phyloP scores from a whole-genome alignment of 1,140 invertebrate species.

The Drosophila biarmipes region DNA sequence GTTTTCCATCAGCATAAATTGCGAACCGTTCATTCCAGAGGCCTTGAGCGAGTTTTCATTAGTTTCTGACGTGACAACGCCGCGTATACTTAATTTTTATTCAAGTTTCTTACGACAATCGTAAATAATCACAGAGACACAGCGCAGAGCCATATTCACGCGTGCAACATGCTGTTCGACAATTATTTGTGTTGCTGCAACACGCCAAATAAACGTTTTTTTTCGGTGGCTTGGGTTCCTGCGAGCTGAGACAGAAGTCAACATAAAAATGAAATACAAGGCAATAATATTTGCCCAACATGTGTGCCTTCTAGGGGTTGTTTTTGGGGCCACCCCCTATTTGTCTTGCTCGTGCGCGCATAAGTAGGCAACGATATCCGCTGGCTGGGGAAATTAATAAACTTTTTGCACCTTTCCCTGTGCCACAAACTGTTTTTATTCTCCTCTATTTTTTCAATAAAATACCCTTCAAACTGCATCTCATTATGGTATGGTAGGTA shows the following conservation, averaged over 20 bases:
- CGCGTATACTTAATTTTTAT: constrained; percentile 51
- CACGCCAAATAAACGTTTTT: constrained; percentile 77
- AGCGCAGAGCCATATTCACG: constrained; percentile 12
- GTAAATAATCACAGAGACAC: constrained; percentile 62
- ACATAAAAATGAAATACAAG: constrained; percentile 80
- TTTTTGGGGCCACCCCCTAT: constrained; percentile 3
- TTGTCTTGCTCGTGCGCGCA: constrained; percentile 36
- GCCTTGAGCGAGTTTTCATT: constrained; percentile 36
- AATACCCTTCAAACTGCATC: constrained; percentile 38
- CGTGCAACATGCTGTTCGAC: constrained; percentile 77
- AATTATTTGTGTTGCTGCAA: constrained; percentile 81
- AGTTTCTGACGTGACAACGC: constrained; percentile 47
- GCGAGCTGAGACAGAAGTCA: constrained; percentile 63
- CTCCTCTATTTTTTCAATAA: constrained; percentile 43
- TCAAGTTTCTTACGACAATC: constrained; percentile 62
- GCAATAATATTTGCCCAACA: constrained; percentile 76
- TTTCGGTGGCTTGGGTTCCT: constrained; percentile 11
- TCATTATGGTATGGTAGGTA: constrained; percentile 59
- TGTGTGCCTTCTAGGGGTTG: constrained; percentile 31
- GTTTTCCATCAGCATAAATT: constrained; percentile 59
- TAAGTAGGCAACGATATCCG: constrained; percentile 61
- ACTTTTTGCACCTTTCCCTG: constrained; percentile 26
- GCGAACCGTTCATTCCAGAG: constrained; percentile 12
- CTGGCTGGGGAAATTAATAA: constrained; percentile 31
- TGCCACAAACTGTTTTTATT: constrained; percentile 3